Conservation (phyloP, 1,140 invertebrate species). For the Euura lappo region DNA sequence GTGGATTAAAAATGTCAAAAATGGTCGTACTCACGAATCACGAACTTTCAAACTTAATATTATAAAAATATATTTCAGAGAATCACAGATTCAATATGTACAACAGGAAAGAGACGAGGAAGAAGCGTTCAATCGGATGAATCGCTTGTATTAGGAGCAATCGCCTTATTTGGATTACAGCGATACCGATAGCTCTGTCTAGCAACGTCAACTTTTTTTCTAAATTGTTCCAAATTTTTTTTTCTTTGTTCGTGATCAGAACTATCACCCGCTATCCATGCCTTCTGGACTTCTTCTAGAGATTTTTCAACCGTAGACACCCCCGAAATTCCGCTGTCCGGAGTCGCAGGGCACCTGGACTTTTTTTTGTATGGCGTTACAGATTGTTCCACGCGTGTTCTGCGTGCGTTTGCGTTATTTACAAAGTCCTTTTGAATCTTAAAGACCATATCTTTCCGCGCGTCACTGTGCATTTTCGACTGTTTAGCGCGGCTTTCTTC, state of each 20-base stretch:
- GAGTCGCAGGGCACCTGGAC: constrained; percentile 35
- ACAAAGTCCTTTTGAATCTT: neutral
- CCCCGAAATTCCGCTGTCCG: constrained; percentile 52
- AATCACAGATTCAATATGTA: constrained; percentile 53
- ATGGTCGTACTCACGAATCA: constrained; percentile 10
- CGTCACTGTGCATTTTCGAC: constrained; percentile 20
- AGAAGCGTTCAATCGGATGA: constrained; percentile 43
- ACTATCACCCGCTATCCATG: constrained; percentile 32
- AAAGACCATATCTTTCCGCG: neutral
- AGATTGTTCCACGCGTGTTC: constrained; percentile 18
- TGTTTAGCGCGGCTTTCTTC: constrained; percentile 28
- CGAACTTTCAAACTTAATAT: constrained; percentile 37
- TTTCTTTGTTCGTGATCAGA: constrained; percentile 44
- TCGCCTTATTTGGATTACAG: constrained; percentile 10
- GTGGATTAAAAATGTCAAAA: constrained; percentile 15
- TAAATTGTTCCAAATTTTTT: constrained; percentile 42
- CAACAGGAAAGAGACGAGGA: constrained; percentile 33
- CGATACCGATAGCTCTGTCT: constrained; percentile 45
- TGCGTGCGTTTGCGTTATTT: constrained; percentile 13
- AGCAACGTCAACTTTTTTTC: constrained; percentile 45
- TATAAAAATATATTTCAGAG: constrained; percentile 49
- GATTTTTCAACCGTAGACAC: constrained; percentile 46
- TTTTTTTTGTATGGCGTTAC: constrained; percentile 37
- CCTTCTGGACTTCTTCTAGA: constrained; percentile 23
- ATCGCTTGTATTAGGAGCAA: constrained; percentile 36